Percentiles rank a stretch among this genome's conserved stretches.
Evolutionary conservation across 2,113 vertebrate genomes (phyloP).

Genomic region (Scatophagus argus): DNA sequence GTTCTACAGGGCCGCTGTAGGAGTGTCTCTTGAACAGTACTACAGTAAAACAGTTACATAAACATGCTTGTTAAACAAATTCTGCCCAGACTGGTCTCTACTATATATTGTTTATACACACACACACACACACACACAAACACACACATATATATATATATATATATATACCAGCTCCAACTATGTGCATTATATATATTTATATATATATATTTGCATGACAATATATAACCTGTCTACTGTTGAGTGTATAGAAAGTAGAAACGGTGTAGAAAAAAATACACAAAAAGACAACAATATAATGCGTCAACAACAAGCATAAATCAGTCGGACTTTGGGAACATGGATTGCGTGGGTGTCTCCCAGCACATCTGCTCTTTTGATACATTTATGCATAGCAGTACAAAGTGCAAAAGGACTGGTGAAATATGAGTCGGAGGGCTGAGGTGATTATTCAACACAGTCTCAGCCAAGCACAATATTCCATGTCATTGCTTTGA

Average conservation of each 20-base stretch:
- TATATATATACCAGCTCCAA: no score
- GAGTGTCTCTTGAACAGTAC: background rate
- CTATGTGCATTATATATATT: no score
- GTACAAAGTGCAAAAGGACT: background rate
- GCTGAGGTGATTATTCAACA: background rate
- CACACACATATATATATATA: no score
- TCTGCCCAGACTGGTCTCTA: background rate
- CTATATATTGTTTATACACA: background rate
- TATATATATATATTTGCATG: no score
- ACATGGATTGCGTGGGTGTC: background rate
- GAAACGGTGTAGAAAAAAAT: background rate
- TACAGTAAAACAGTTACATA: background rate
- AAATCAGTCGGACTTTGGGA: background rate
- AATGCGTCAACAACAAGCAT: background rate
- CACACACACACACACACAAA: no score
- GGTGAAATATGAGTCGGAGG: background rate
- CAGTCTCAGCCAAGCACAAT: background rate
- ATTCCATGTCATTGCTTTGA: no score
- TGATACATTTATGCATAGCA: background rate
- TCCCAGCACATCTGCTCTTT: background rate
- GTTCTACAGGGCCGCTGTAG: background rate
- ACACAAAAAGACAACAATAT: background rate
- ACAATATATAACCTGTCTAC: background rate
- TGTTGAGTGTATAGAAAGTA: no score
- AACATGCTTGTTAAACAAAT: background rate